Conservation (phyloP, 2,888 invertebrate species). For the Callosobruchus maculatus region DNA sequence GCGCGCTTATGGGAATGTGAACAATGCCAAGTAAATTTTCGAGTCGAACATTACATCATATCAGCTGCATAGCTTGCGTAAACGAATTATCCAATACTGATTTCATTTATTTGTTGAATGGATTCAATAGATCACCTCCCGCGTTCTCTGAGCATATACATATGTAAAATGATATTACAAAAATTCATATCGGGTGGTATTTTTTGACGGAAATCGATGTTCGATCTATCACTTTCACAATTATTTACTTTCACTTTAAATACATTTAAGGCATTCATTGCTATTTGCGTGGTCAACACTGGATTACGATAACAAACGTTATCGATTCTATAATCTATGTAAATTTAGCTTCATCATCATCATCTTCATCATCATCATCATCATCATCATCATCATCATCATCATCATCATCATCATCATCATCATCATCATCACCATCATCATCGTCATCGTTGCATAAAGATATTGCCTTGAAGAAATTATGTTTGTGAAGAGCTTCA, state of each 20-base stretch:
- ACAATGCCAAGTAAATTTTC: background rate
- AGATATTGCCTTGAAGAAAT: too few relatives aligned
- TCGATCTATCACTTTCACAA: slow-evolving; percentile 1
- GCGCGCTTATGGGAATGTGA: background rate
- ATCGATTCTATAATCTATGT: too few relatives aligned
- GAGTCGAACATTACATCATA: background rate
- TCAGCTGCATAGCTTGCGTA: background rate
- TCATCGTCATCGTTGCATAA: too few relatives aligned
- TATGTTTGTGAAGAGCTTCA: too few relatives aligned
- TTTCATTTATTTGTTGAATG: background rate
- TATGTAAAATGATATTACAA: background rate
- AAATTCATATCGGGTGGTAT: background rate
- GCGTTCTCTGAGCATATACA: background rate
- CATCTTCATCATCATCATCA: too few relatives aligned
- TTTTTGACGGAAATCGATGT: background rate
- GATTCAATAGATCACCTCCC: background rate
- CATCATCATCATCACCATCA: too few relatives aligned
- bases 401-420: too few relatives aligned
- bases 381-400: too few relatives aligned
- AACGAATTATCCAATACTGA: background rate
- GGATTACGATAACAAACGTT: background rate
- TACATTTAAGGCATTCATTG: background rate
- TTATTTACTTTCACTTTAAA: background rate
- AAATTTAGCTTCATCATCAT: too few relatives aligned
- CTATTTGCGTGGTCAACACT: background rate